Evolutionary conservation across 2,113 vertebrate genomes (phyloP), one percentile per base, ranked within the genome.

Genomic region (Hymenochirus boettgeri): DNA sequence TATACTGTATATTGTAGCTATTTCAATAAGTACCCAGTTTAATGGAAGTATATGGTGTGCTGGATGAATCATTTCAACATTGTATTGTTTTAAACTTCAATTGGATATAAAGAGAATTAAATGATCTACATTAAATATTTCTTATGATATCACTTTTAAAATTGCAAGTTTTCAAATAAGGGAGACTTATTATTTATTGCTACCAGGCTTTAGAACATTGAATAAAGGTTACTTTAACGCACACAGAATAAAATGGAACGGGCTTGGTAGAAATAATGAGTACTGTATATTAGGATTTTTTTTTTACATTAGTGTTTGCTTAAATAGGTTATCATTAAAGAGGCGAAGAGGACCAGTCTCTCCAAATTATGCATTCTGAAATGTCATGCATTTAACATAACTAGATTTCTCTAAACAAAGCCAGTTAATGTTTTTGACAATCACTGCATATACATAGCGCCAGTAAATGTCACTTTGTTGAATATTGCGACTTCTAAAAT

Each of bases 381-480:
- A 54, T 54, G 25, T 54, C 25, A 29, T 54, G 25, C 24, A 25
- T 52, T 23, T 48, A 48, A 48, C 21, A 48, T 21, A 23, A 5
- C 6, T 22, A 19, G 21, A 35, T 13, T 22, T 61, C 24, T 61
- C 31, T 27, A 33, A 33, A 61, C 21, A 19, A 61, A 29, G n/a
- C 13, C 39, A 42, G 39, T 42, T 42, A 22, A 29, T 21, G 37
- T 62, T 62, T 52, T 10, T 24, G 25, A 26, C 25, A 24, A 45
- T 46, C 23, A 7, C 51, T 29, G 51, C 27, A 35, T 54, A 13
- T 39, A 55, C 26, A 31, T 52, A 55, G 22, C 53, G 18, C 24
- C 42, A 33, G 29, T 59, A 66, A 57, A 66, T 66, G 63, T 66
- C 63, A 52, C 27, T 67, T 51, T 67, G 55, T 67, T 52, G 18